Evolutionary conservation across 2,888 invertebrate species (phyloP), one percentile per base, ranked within the genome.

Genomic region (Cartodere bifasciata): DNA sequence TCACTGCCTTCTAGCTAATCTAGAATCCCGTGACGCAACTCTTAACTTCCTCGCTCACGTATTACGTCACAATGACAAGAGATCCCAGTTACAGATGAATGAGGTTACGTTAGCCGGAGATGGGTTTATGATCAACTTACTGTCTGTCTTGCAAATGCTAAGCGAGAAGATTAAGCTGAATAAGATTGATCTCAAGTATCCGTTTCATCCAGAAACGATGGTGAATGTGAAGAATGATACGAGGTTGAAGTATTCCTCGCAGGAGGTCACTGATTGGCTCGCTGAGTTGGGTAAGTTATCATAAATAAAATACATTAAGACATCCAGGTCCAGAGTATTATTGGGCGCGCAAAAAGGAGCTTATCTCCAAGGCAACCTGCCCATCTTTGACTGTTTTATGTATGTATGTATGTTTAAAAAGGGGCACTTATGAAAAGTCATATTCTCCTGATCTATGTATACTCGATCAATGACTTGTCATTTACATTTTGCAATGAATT

Each of bases 71-170:
- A 97, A 97, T 53, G 80, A 84, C 46, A 84, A 88, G 39, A 70
- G 92, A 20, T 75, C 88, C 2, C 94, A 94, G 56, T 68, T 95
- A 45, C 90, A 88, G 54, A 82, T 80, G 16, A 90, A 92, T 55
- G 88, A 91, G 49, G 70, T 82, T 34, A 69, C 81, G 2, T 67
- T 92, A 1, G 87, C 91, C 7, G 84, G 88, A 4, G 94, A 97
- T 58, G 95, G 95, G 1, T 91, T 91, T 59, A 88, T 95, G 82
- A 65, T 95, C 46, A 98, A 97, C 65, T 62, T 95, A 11, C 72
- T 94, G 48, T 81, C 84, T 29, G 85, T 94, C 12, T 64, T 98
- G 42, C 95, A 95, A 56, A 75, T 84, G 58, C 65, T 98, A 13
- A 82, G 91, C 0, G 71, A 84, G 9, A 90, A 91, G 60, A 81